These are phyloP conservation scores for Drosophila lini DNA, from an alignment of 1,140 invertebrate genomes.

Conservation along the genomic window DNA sequence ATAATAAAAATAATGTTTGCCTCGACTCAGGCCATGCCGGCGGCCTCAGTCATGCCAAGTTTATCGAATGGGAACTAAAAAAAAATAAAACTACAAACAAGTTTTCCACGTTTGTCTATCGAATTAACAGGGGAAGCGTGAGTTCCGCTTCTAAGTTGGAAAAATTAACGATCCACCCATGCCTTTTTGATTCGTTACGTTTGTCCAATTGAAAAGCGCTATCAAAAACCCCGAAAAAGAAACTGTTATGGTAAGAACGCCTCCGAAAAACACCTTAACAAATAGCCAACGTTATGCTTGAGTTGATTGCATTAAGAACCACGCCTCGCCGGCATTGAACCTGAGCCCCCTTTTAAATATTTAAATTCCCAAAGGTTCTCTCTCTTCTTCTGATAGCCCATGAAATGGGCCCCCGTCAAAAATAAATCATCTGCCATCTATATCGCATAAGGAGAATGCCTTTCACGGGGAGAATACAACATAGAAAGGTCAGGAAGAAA, in stretches of 20 bases:
- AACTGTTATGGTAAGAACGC: constrained; percentile 38
- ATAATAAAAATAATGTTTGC: constrained; percentile 50
- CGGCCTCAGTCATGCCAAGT: constrained; percentile 63
- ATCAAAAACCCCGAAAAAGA: constrained; percentile 6
- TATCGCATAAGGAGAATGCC: constrained; percentile 5
- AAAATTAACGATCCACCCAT: constrained; percentile 25
- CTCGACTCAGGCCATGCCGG: constrained; percentile 36
- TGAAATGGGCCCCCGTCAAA: constrained; percentile 66
- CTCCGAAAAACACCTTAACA: constrained; percentile 48
- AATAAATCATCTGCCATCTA: constrained; percentile 68
- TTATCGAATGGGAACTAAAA: constrained; percentile 38
- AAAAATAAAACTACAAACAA: constrained; percentile 34
- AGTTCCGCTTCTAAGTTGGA: constrained; percentile 64
- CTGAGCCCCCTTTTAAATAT: constrained; percentile 53
- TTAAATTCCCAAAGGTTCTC: constrained; percentile 52
- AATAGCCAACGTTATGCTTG: constrained; percentile 37
- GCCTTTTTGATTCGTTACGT: constrained; percentile 38
- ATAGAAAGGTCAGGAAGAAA: constrained; percentile 8
- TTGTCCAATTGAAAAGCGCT: constrained; percentile 56
- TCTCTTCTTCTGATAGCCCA: constrained; percentile 52
- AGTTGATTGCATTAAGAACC: constrained; percentile 46
- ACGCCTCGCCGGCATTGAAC: constrained; percentile 60
- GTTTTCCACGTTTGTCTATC: constrained; percentile 59
- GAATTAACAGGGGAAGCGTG: constrained; percentile 54
- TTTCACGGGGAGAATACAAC: neutral